Conservation (phyloP, 2,888 invertebrate species). For the Pristionchus japonicus region DNA sequence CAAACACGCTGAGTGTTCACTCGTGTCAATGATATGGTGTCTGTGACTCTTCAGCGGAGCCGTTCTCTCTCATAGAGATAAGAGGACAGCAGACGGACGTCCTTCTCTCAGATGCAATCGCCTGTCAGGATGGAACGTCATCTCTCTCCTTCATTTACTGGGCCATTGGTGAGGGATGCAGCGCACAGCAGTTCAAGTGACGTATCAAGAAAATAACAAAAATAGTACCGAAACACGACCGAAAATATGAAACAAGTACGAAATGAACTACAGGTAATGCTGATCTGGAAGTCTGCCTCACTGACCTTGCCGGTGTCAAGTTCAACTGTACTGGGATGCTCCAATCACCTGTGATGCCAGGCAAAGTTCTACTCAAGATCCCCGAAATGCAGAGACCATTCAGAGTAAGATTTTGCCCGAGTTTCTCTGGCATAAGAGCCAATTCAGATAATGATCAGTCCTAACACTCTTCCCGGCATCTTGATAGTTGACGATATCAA, state of each 20-base stretch:
- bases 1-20: constrained; percentile 20
- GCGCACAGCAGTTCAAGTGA: too few relatives aligned
- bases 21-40: constrained; percentile 13
- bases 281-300: constrained; percentile 71
- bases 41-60: constrained; percentile 60
- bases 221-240: too few relatives aligned
- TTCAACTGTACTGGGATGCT: constrained; percentile 73
- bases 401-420: constrained; percentile 52
- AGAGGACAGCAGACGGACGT: constrained; percentile 66
- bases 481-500: constrained; percentile 70
- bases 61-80: constrained; percentile 70
- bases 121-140: constrained; percentile 64
- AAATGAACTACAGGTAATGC: constrained; percentile 55
- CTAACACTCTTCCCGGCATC: constrained; percentile 65
- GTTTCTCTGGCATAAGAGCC: background rate
- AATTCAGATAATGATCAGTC: constrained; percentile 68
- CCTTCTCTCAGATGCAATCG: constrained; percentile 64
- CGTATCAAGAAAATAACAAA: too few relatives aligned
- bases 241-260: background rate
- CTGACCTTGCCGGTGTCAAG: constrained; percentile 59
- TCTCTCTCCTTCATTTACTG: constrained; percentile 72
- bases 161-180: constrained; percentile 65
- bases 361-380: constrained; percentile 72
- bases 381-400: constrained; percentile 69
- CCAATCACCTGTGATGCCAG: constrained; percentile 70